phyloP scores from a whole-genome alignment of 2,113 vertebrate species.

The Tiliqua scincoides region DNA sequence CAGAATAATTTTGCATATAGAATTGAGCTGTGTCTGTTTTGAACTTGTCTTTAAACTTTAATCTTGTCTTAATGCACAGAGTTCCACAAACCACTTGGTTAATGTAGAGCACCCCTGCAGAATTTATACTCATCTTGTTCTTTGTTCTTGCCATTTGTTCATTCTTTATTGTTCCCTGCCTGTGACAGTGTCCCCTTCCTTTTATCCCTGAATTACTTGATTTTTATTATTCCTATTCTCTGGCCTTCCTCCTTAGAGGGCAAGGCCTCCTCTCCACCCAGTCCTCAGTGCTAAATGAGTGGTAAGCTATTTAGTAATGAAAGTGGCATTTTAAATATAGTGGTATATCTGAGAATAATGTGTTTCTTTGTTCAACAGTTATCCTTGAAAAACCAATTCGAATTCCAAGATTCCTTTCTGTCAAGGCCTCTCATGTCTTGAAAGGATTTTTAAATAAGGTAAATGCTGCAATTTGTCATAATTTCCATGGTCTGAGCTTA shows the following conservation, averaged over 20 bases:
- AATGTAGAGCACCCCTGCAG: neutral
- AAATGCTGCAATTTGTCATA: constrained; percentile 40
- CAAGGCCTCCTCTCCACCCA: neutral
- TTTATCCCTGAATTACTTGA: neutral
- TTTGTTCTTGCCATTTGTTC: too few relatives aligned
- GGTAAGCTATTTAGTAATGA: neutral
- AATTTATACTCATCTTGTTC: neutral
- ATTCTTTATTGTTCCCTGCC: too few relatives aligned
- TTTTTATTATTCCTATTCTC: neutral
- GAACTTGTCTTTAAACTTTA: too few relatives aligned
- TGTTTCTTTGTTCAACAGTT: constrained; percentile 76
- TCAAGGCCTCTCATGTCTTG: constrained; percentile 97
- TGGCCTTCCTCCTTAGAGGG: neutral
- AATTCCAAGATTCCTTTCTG: constrained; percentile 96
- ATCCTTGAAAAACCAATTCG: constrained; percentile 99
- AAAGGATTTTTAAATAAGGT: constrained; percentile 99
- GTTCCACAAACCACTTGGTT: neutral
- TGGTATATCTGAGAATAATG: neutral
- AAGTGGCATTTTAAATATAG: neutral
- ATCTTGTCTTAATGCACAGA: neutral
- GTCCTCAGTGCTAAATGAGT: neutral
- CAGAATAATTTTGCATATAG: neutral
- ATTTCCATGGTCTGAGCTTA: too few relatives aligned
- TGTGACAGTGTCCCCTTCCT: neutral
- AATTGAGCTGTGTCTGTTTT: neutral